These are phyloP conservation scores for Acronicta psi DNA, from an alignment of 2,888 invertebrate genomes.

Conservation along the genomic window DNA sequence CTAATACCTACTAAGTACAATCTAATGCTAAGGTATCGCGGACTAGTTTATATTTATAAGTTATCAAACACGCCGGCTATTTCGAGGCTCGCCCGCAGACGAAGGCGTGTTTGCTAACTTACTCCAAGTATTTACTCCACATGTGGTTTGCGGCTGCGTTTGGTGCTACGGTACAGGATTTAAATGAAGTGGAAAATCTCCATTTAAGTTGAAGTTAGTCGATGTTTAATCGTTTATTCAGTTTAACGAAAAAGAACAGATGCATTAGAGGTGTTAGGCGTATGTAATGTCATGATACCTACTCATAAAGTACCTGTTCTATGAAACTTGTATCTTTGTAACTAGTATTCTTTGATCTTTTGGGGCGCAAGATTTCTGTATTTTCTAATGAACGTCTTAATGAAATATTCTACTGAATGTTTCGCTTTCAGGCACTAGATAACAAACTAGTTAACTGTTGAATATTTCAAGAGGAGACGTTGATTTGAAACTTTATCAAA, in stretches of 20 bases:
- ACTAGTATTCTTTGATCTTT: too few relatives aligned
- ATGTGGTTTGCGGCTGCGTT: conserved; percentile 23
- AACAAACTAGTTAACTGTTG: background rate
- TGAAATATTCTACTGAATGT: too few relatives aligned
- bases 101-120: conserved; percentile 28
- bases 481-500: background rate
- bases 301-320: too few relatives aligned
- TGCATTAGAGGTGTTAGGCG: too few relatives aligned
- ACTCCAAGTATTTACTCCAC: conserved; percentile 33
- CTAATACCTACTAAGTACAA: too few relatives aligned
- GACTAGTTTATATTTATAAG: conserved; percentile 13
- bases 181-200: conserved; percentile 35
- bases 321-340: too few relatives aligned
- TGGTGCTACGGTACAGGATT: conserved; percentile 5
- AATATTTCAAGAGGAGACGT: background rate
- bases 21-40: background rate
- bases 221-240: background rate
- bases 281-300: too few relatives aligned
- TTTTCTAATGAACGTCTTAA: background rate
- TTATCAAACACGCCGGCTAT: conserved; percentile 1
- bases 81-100: conserved; percentile 14
- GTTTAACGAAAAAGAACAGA: too few relatives aligned
- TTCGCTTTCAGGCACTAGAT: background rate
- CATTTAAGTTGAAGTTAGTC: background rate
- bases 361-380: background rate